Conservation (phyloP, 2,888 invertebrate species). For the Brachylomia viminalis region DNA sequence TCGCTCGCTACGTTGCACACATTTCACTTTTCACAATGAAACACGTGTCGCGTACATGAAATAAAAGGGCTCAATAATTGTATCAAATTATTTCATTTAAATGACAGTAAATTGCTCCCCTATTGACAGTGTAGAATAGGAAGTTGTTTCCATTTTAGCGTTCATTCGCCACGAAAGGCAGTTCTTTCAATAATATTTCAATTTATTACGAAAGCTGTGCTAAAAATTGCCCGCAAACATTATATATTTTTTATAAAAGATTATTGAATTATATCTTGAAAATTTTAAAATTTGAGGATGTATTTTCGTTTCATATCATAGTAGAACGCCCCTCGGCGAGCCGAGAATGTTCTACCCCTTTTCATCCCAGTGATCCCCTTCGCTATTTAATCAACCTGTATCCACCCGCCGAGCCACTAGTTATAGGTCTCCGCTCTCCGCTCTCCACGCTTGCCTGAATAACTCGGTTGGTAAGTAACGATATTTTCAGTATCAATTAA, state of each 20-base stretch:
- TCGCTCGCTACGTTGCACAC: slow-evolving; percentile 27
- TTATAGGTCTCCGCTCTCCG: slow-evolving; percentile 18
- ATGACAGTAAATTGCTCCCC: neutral
- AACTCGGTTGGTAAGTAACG: slow-evolving; percentile 12
- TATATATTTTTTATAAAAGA: neutral
- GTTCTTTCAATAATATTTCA: slow-evolving; percentile 6
- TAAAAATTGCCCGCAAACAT: slow-evolving; percentile 10
- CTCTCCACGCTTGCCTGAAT: slow-evolving; percentile 26
- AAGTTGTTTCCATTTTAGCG: slow-evolving; percentile 11
- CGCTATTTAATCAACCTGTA: slow-evolving; percentile 60
- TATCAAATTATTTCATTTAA: slow-evolving; percentile 43
- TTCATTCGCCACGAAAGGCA: slow-evolving; percentile 18
- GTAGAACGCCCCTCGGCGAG: slow-evolving; percentile 36
- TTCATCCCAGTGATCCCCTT: slow-evolving; percentile 62
- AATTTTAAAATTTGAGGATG: slow-evolving; percentile 38
- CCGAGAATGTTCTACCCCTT: slow-evolving; percentile 60
- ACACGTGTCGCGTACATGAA: slow-evolving; percentile 27
- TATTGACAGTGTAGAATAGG: slow-evolving; percentile 28
- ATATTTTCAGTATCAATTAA: slow-evolving; percentile 17
- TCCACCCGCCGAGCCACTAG: slow-evolving; percentile 19
- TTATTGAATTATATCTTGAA: slow-evolving; percentile 21
- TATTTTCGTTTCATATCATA: slow-evolving; percentile 45
- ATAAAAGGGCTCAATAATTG: slow-evolving; percentile 35
- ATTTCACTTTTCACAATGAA: slow-evolving; percentile 41
- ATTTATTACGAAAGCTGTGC: slow-evolving; percentile 12